Conservation (phyloP, 2,113 vertebrate genomes). For the Periophthalmodon schlosseri region DNA sequence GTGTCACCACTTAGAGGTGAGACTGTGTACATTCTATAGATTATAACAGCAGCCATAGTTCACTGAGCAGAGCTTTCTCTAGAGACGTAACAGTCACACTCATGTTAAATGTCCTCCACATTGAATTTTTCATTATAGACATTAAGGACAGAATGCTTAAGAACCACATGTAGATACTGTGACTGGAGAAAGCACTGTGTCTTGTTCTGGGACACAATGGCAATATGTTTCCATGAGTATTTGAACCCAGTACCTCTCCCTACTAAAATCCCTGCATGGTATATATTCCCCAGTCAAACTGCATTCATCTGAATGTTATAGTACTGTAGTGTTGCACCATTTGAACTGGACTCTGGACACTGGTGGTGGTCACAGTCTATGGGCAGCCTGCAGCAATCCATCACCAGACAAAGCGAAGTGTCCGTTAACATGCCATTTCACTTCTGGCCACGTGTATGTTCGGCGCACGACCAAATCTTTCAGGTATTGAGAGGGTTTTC, state of each 20-base stretch:
- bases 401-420: too few relatives aligned
- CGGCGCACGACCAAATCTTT: too few relatives aligned
- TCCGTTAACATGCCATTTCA: too few relatives aligned
- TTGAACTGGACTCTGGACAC: too few relatives aligned
- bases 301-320: too few relatives aligned
- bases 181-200: not conserved
- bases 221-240: not conserved
- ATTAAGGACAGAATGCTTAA: not conserved
- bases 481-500: too few relatives aligned
- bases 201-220: not conserved
- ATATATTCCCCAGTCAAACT: too few relatives aligned
- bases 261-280: too few relatives aligned
- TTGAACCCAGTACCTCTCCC: not conserved
- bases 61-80: conserved; percentile 28
- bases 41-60: conserved; percentile 49
- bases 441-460: too few relatives aligned
- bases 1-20: conserved; percentile 32
- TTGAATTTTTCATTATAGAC: not conserved
- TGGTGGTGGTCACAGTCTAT: too few relatives aligned
- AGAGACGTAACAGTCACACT: conserved; percentile 6
- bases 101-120: not conserved
- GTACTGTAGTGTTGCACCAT: too few relatives aligned
- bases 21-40: conserved; percentile 26
- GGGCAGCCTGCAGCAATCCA: too few relatives aligned
- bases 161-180: not conserved